Base-by-base conservation (phyloP, 2,888 invertebrate genomes). In the Emmelina monodactyla region DNA sequence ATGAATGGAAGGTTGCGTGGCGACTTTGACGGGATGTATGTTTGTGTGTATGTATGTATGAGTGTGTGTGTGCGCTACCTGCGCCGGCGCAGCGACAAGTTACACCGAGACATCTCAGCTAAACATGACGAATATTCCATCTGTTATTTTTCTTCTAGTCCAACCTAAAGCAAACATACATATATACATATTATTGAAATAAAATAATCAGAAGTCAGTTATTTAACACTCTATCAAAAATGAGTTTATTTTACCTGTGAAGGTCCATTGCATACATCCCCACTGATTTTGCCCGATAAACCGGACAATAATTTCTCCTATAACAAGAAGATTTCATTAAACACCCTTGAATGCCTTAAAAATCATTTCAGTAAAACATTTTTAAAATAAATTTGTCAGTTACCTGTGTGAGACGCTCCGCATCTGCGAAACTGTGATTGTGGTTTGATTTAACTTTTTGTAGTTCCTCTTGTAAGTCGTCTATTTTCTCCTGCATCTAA, bases 61-160 rank as follows among this genome's bases (percentile, higher is more conserved):
- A n/a, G n/a, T n/a, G n/a, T n/a, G n/a, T n/a, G n/a, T n/a, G n/a
- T 38, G 39, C 50, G 57, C 47, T 55, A 53, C 48, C 60, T 52
- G 45, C 43, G 55, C 51, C 45, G 45, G 39, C 49, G 40, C 41
- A 39, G 39, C 37, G 41, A 44, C 42, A 44, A 40, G n/a, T 49
- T 55, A 58, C 63, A 62, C 59, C 62, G 57, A 58, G 51, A 56
- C 56, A 54, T 55, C 50, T 53, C 50, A 44, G 53, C 57, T 55
- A 49, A 47, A 45, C 50, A 51, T 55, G 47, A 42, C 45, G 9
- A 19, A n/a, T n/a, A n/a, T n/a, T 54, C 45, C 58, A 55, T 55
- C 52, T 71, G 79, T 83, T 83, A 83, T 78, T 82, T 83, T 57
- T 81, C 78, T 66, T 73, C 75, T 52, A 81, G 65, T 49, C 68